Evolutionary conservation across 2,797 vertebrate species (phyloP), one percentile per base, ranked within the genome.

Genomic region (Odontamblyopus rebecca): DNA sequence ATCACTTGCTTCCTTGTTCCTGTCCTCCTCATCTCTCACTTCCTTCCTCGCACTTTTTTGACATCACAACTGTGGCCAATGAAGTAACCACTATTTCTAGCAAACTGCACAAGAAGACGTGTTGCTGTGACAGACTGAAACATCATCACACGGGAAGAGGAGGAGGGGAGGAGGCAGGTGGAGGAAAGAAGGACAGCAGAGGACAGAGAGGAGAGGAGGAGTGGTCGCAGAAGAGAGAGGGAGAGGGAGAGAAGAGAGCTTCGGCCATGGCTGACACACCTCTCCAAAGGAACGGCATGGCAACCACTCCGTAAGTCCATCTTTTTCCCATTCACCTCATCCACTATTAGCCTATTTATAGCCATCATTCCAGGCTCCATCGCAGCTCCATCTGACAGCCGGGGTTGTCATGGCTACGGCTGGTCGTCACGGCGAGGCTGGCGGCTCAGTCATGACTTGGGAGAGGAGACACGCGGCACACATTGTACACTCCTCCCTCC

Each of bases 351-450:
- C 23, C 51, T 59, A 11, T 77, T n/a, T 74, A 73, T 53, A 6
- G 74, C 63, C 72, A 29, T 68, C 44, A 53, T 67, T 30, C 48
- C 69, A 81, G 32, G 72, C 87, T 74, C 84, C 74, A 64, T 60
- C 67, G 70, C 72, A 75, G 69, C 72, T 85, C 86, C 85, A 83
- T 89, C 85, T 89, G 87, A 88, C 81, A 86, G 86, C 77, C 78
- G 63, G 71, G 75, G 93, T 94, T 93, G 90, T 91, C 91, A 93
- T 93, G 89, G 93, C 82, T 90, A 94, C 90, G 76, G 80, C 80
- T 85, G 91, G 91, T 83, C 83, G 89, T 93, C 91, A 92, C 89
- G 84, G 86, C 85, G 84, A 88, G 84, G 89, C 85, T 88, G 44
- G 87, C 84, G 83, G 90, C 89, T 90, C 90, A 87, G 89, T 91